Conservation (phyloP, 2,888 invertebrate species). For the Plagiodera versicolora region DNA sequence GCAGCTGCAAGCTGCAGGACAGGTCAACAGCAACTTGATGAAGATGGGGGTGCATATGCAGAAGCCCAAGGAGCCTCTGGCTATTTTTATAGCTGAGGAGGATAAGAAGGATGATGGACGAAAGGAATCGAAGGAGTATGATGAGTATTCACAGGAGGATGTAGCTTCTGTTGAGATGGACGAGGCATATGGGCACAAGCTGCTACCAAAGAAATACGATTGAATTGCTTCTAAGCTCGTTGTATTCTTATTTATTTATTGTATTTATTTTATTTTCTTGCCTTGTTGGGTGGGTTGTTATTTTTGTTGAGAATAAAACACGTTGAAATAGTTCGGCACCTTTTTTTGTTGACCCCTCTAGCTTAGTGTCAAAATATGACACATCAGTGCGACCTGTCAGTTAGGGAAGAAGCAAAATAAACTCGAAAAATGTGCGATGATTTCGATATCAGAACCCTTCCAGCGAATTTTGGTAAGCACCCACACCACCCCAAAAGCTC, state of each 20-base stretch:
- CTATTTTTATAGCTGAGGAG: conserved; percentile 59
- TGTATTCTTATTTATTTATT: conserved; percentile 30
- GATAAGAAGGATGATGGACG: conserved; percentile 30
- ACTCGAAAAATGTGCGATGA: conserved; percentile 26
- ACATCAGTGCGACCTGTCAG: background rate
- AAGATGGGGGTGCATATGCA: conserved; percentile 48
- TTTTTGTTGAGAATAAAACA: conserved; percentile 24
- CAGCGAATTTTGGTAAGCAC: conserved; percentile 35
- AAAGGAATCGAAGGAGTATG: conserved; percentile 37
- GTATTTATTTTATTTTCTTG: conserved; percentile 32
- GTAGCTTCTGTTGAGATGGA: conserved; percentile 19
- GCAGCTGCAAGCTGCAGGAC: conserved; percentile 61
- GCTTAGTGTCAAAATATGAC: too few species aligned
- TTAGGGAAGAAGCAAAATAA: background rate
- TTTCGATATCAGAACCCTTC: conserved; percentile 34
- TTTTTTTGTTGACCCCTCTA: too few species aligned
- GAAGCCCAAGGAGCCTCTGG: conserved; percentile 56
- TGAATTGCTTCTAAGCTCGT: conserved; percentile 11
- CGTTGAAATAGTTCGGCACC: too few species aligned
- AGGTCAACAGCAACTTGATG: conserved; percentile 53
- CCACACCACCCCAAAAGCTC: too few species aligned
- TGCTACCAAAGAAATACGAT: conserved; percentile 34
- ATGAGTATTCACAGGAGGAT: conserved; percentile 38
- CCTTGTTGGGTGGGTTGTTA: conserved; percentile 19
- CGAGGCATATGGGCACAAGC: conserved; percentile 38